Evolutionary conservation across 2,113 vertebrate genomes (phyloP), one percentile per base, ranked within the genome.

Genomic region (Tragelaphus scriptus): DNA sequence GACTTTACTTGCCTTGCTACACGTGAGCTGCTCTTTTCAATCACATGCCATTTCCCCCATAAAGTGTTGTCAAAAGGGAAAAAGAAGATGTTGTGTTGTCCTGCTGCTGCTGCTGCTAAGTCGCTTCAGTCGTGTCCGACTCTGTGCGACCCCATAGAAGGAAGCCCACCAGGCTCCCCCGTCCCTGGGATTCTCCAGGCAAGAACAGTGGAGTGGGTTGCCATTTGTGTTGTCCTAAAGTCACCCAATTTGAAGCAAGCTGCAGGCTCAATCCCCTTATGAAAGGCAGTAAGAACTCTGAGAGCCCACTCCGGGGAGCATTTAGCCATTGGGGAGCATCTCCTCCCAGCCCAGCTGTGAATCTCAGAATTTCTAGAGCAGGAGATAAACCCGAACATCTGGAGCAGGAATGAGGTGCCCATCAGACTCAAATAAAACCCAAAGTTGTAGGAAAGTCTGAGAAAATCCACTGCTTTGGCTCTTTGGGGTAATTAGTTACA

Each of bases 21-120:
- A 87, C 77, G 6, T 89, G 91, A 98, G 55, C 68, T 85, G 88
- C 25, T 96, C 95, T 98, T 96, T 97, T 95, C 96, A 97, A 77
- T 96, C 95, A 95, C 58, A 3, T 53, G 90, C 51, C 59, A 9
- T 77, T 23, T 56, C 88, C 85, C 26, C 9, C 2, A 61, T 75
- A 93, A 68, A 63, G 5, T 82, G 36, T 55, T 79, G 92, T 94
- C 91, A 85, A 17, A 6, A 12, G 10, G 92, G 55, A 94, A 90
- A 90, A 96, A 25, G 49, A 77, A 19, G 55, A 77, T 0, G 0
- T 1, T 3, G 30, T 5, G 10, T 6, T 5, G 4, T 21, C 3
- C 5, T 16, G n/a, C n/a, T n/a, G n/a, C n/a, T n/a, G n/a, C n/a
- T n/a, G n/a, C n/a, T n/a, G n/a, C n/a, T n/a, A n/a, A n/a, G n/a